Evolutionary conservation across 2,888 invertebrate species (phyloP), one percentile per base, ranked within the genome.

Genomic region (Artemia sinica): DNA sequence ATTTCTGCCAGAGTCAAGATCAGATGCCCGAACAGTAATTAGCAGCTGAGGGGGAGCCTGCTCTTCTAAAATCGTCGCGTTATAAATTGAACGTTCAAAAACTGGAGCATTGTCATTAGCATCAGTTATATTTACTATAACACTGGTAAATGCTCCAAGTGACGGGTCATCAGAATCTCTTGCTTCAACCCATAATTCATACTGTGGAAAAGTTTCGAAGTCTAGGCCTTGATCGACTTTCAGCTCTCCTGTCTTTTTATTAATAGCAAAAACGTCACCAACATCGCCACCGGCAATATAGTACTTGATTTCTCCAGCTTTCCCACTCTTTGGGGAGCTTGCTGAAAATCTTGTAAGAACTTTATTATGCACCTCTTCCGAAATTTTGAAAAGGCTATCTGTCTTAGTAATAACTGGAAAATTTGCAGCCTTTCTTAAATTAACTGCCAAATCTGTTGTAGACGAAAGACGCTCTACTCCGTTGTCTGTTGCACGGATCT

Each of bases 241-340:
- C 13, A 93, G 84, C 77, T 89, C 87, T 0, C 93, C 93, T 50
- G 85, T 86, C 69, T 84, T 84, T 49, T 84, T 79, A 77, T 92
- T 89, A 71, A 93, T 86, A 75, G 83, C 83, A 65, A 92, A 81
- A n/a, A 91, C 88, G 74, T 90, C 88, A 0, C 89, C 91, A 5
- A 90, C 84, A 77, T 94, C 95, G 7, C 95, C 95, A n/a, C 94
- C 95, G 11, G 91, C 93, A 72, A 95, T 88, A 49, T 86, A 85
- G 76, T 88, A 95, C 71, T 84, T 82, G 70, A 91, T 80, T 73
- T 84, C 83, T 11, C 86, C 86, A 8, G 82, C 80, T 0, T 85
- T 79, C 0, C 87, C 88, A 72, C 84, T 84, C 76, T 91, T 91
- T 0, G 91, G 89, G 0, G 91, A 89, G 7, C 83, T 83, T 0